These are phyloP conservation scores for Haliclystus octoradiatus DNA, from an alignment of 30 jellyfish, hydroid and myxozoan species.

Conservation along the genomic window DNA sequence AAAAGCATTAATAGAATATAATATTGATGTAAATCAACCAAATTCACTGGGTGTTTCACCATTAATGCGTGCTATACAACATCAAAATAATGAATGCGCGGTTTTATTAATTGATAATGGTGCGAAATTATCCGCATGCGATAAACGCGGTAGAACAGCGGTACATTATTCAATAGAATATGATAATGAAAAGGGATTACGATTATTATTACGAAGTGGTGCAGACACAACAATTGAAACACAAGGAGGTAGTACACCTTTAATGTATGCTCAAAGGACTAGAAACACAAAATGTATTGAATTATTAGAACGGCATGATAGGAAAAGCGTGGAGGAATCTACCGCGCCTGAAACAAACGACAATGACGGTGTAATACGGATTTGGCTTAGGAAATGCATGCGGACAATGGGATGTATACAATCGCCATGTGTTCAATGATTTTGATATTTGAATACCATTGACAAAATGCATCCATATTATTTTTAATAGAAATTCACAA, in stretches of 20 bases:
- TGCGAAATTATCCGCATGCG: constrained; percentile 16
- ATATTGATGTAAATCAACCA: constrained; percentile 27
- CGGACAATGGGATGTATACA: neutral
- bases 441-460: too few species aligned
- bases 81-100: constrained; percentile 33
- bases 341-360: neutral
- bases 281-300: constrained; percentile 18
- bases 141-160: constrained; percentile 42
- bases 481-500: too few species aligned
- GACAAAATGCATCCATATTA: too few species aligned
- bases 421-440: too few species aligned
- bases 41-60: constrained; percentile 50
- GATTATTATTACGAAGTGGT: constrained; percentile 17
- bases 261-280: constrained; percentile 36
- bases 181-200: constrained; percentile 23
- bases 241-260: constrained; percentile 51
- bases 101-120: constrained; percentile 16
- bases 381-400: neutral
- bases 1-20: constrained; percentile 7
- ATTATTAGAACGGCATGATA: constrained; percentile 15
- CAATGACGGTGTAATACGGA: neutral
- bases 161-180: constrained; percentile 44
- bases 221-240: constrained; percentile 32
- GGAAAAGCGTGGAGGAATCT: neutral
- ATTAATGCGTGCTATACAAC: constrained; percentile 61